Evolutionary conservation across 2,888 invertebrate genomes (phyloP).

Genomic region (Ophion obscuratus): DNA sequence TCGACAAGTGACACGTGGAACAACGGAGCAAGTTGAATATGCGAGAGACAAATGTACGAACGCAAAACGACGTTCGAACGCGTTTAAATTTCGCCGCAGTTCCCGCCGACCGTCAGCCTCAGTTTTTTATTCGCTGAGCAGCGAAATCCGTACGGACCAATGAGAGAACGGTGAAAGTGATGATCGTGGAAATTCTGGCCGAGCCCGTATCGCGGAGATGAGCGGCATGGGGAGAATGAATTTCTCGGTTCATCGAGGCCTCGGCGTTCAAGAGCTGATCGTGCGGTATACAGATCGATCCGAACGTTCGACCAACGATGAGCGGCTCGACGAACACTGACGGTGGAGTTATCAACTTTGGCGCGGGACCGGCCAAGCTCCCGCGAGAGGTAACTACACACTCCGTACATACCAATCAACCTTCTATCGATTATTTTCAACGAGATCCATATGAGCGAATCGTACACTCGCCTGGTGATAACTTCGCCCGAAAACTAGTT

Average conservation of each 20-base stretch:
- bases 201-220: neutral
- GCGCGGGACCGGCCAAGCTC: conserved; percentile 97
- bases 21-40: too few relatives aligned
- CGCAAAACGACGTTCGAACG: neutral
- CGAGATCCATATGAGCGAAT: conserved; percentile 11
- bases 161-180: neutral
- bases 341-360: conserved; percentile 90
- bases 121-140: neutral
- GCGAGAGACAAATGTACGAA: neutral
- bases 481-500: neutral
- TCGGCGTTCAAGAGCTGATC: neutral
- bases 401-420: conserved; percentile 31
- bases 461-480: neutral
- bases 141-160: neutral
- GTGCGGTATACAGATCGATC: conserved; percentile 13
- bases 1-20: too few relatives aligned
- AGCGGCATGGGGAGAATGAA: conserved; percentile 8
- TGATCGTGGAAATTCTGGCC: neutral
- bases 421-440: conserved; percentile 14
- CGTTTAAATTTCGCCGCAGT: neutral
- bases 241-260: conserved; percentile 34
- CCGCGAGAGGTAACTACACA: conserved; percentile 91
- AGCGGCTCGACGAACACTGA: conserved; percentile 72
- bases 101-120: neutral
- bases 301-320: conserved; percentile 58